Evolutionary conservation across 2,888 invertebrate species (phyloP).

Genomic region (Strigamia transsilvanica): DNA sequence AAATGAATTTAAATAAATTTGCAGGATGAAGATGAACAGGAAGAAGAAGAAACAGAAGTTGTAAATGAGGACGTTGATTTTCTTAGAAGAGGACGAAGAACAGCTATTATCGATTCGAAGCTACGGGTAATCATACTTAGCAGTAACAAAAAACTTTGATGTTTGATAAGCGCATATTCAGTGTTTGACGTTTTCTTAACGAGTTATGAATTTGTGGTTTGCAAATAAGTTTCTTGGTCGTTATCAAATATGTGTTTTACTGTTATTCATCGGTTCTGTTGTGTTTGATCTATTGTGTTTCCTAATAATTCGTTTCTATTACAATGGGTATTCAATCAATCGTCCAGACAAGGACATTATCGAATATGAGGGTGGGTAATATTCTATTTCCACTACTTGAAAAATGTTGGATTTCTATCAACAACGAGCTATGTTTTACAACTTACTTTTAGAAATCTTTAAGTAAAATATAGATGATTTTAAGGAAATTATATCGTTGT

Average conservation of each 20-base stretch:
- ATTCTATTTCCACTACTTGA: conserved; percentile 37
- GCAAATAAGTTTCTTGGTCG: conserved; percentile 33
- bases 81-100: conserved; percentile 77
- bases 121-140: conserved; percentile 70
- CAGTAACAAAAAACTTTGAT: background rate
- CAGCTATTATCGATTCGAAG: conserved; percentile 91
- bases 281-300: conserved; percentile 10
- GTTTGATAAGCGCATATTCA: background rate
- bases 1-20: conserved; percentile 78
- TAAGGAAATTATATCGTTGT: background rate
- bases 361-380: conserved; percentile 44
- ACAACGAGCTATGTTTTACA: conserved; percentile 37
- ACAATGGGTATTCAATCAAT: conserved; percentile 40
- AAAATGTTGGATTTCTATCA: conserved; percentile 24
- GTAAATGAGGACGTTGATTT: conserved; percentile 64
- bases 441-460: conserved; percentile 15
- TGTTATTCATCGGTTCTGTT: background rate
- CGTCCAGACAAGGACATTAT: conserved; percentile 22
- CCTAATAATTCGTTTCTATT: conserved; percentile 40
- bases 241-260: background rate
- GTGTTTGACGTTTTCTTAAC: background rate
- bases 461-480: background rate
- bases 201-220: background rate
- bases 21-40: conserved; percentile 70
- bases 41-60: conserved; percentile 73